phyloP scores from a whole-genome alignment of 2,113 vertebrate genomes.

The Leucosticte australis region DNA sequence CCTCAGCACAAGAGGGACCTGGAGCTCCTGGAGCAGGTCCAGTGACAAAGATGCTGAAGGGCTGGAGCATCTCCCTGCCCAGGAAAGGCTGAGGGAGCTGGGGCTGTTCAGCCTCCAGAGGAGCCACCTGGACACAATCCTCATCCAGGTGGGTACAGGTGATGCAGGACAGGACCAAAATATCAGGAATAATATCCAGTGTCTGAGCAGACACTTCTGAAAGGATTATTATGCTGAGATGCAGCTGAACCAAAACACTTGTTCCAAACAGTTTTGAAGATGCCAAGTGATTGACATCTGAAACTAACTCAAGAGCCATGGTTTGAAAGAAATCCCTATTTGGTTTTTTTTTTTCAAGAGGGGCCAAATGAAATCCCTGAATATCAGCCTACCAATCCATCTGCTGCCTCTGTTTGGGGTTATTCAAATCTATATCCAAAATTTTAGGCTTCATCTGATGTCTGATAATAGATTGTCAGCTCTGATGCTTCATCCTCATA shows the following conservation, averaged over 20 bases:
- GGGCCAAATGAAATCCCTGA: conserved; percentile 27
- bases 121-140: background rate
- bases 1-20: background rate
- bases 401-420: conserved; percentile 25
- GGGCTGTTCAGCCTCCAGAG: background rate
- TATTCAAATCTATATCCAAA: conserved; percentile 64
- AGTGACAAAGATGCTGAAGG: background rate
- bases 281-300: conserved; percentile 45
- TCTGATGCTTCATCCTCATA: conserved; percentile 51
- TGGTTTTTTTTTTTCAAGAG: background rate
- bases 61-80: background rate
- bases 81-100: background rate
- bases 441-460: conserved; percentile 65
- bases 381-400: conserved; percentile 22
- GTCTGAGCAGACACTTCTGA: conserved; percentile 31
- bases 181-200: background rate
- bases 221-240: conserved; percentile 38
- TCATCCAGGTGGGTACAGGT: background rate
- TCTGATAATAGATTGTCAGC: conserved; percentile 63
- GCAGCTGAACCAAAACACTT: conserved; percentile 42
- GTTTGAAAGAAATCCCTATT: conserved; percentile 49
- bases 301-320: conserved; percentile 5
- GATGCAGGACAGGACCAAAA: background rate
- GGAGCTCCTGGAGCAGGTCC: background rate
- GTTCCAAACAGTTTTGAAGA: conserved; percentile 35